Conservation (phyloP, 2,797 vertebrate genomes). For the Acridotheres tristis region DNA sequence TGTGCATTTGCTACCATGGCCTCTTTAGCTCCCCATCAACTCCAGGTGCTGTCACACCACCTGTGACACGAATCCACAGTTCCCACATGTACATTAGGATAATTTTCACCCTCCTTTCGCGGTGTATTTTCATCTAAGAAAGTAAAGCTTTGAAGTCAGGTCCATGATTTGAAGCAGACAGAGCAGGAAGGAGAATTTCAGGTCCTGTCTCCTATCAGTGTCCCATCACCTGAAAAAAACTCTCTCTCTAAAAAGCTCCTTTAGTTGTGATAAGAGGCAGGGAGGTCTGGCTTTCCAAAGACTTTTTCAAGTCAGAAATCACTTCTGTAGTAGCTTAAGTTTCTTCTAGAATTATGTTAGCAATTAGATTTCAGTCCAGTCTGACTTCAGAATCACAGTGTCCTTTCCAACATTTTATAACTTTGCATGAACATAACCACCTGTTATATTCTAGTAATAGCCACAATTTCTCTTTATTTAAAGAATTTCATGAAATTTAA, state of each 20-base stretch:
- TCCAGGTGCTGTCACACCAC: background rate
- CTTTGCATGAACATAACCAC: background rate
- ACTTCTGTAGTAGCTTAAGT: background rate
- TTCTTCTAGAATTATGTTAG: background rate
- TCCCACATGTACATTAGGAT: background rate
- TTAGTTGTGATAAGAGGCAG: background rate
- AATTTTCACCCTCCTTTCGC: background rate
- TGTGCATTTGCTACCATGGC: background rate
- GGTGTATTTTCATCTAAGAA: background rate
- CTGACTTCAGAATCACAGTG: background rate
- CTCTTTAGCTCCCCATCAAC: background rate
- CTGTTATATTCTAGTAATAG: background rate
- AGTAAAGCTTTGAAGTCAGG: background rate
- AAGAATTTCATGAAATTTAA: background rate
- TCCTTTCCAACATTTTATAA: background rate
- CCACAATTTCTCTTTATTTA: background rate
- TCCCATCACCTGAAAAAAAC: background rate
- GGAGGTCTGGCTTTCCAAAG: background rate
- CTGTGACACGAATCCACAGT: accelerated
- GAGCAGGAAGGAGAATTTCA: background rate
- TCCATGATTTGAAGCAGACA: background rate
- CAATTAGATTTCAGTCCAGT: background rate
- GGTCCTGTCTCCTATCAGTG: background rate
- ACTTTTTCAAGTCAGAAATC: background rate
- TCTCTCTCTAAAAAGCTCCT: background rate